A percentile compares a stretch with the other conserved stretches of the same genome.
phyloP scores from a whole-genome alignment of 2,797 vertebrate species.

The Acanthurus leucopareius region DNA sequence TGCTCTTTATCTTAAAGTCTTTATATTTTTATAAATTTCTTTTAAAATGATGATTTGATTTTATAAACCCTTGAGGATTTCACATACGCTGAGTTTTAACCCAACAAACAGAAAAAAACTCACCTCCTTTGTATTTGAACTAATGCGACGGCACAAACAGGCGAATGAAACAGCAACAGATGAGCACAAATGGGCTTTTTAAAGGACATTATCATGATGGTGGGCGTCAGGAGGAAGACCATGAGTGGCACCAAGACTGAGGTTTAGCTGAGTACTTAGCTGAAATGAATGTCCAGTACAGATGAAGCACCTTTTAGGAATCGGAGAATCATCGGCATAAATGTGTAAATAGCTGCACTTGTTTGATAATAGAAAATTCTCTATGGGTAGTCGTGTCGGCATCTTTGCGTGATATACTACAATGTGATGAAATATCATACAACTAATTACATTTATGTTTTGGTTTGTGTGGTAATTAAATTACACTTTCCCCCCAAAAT shows the following conservation, averaged over 20 bases:
- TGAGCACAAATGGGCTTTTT: conserved; percentile 13
- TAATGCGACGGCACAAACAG: not conserved
- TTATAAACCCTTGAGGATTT: conserved; percentile 2
- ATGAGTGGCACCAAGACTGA: not conserved
- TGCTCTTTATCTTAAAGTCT: conserved; percentile 28
- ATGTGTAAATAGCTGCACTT: too few relatives aligned
- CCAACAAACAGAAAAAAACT: not conserved
- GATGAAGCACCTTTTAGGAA: too few relatives aligned
- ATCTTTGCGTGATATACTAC: too few relatives aligned
- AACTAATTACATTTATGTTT: too few relatives aligned
- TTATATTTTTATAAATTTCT: conserved; percentile 11
- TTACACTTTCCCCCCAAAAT: too few relatives aligned
- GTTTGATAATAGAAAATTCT: too few relatives aligned
- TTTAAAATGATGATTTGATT: conserved; percentile 9
- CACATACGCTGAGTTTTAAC: not conserved
- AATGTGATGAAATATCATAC: too few relatives aligned
- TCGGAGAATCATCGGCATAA: too few relatives aligned
- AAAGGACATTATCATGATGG: conserved; percentile 8
- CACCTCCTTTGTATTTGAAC: not conserved
- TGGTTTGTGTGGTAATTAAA: too few relatives aligned
- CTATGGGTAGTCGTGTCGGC: too few relatives aligned
- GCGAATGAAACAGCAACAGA: conserved; percentile 21
- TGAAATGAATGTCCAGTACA: too few relatives aligned
- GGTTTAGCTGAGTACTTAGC: too few relatives aligned
- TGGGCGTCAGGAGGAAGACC: conserved; percentile 6